These are phyloP conservation scores for Phalanger gymnotis DNA, from an alignment of 2,797 vertebrate genomes.

Conservation along the genomic window DNA sequence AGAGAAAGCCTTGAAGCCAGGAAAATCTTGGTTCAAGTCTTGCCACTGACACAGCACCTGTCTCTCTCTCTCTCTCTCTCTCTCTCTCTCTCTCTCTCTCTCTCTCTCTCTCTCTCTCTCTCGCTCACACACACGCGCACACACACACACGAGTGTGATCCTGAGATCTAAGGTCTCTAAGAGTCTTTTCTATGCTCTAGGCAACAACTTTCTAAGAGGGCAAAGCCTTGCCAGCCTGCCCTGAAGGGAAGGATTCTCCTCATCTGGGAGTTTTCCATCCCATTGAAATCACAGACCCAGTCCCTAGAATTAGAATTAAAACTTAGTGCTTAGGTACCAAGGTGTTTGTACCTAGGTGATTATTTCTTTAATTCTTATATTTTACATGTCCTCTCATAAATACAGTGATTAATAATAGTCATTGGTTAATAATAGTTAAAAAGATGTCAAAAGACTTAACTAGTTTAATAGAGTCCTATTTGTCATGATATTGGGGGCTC, in stretches of 20 bases:
- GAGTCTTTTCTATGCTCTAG: background rate
- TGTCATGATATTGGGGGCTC: background rate
- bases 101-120: no score
- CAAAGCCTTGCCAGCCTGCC: background rate
- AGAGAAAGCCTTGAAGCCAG: background rate
- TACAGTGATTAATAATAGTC: background rate
- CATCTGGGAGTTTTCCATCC: background rate
- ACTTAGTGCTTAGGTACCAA: background rate
- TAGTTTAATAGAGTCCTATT: background rate
- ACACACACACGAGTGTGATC: background rate
- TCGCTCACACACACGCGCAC: no score
- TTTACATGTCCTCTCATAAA: background rate
- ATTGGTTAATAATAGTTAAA: background rate
- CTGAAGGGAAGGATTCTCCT: background rate
- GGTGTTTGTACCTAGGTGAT: background rate
- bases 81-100: no score
- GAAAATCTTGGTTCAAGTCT: background rate
- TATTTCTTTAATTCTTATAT: background rate
- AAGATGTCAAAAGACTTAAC: background rate
- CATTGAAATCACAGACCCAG: background rate
- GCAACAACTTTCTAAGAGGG: background rate
- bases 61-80: no score
- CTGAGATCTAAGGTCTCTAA: background rate
- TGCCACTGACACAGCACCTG: background rate
- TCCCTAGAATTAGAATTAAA: background rate